Evolutionary conservation across 2,888 invertebrate species (phyloP).

Genomic region (Taphrorychus bicolor): DNA sequence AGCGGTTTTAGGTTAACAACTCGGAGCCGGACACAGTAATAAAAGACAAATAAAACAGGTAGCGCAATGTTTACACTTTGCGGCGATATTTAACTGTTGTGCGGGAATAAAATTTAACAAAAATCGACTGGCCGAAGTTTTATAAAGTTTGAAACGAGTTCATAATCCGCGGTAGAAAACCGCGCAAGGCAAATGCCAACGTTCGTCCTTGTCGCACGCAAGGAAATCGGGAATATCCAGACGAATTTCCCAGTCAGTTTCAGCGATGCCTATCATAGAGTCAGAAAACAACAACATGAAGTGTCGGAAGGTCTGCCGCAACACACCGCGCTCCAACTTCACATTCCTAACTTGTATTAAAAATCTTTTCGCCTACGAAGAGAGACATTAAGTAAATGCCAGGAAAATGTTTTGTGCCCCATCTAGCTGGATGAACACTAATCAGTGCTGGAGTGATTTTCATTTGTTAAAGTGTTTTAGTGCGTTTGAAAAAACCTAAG

Average conservation of each 20-base stretch:
- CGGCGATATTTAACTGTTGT: conserved; percentile 20
- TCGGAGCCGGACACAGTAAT: conserved; percentile 3
- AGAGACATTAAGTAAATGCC: conserved; percentile 3
- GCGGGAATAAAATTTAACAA: conserved; percentile 20
- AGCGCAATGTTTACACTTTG: conserved; percentile 9
- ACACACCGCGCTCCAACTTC: conserved; percentile 11
- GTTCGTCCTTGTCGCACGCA: conserved; percentile 16
- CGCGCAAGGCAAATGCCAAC: conserved; percentile 23
- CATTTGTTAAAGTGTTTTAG: conserved; percentile 22
- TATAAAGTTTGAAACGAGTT: conserved; percentile 37
- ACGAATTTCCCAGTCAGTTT: conserved; percentile 31
- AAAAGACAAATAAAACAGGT: conserved; percentile 11
- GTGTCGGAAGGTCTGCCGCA: conserved; percentile 7
- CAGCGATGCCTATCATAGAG: conserved; percentile 32
- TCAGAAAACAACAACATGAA: conserved; percentile 19
- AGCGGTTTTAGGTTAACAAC: conserved; percentile 9
- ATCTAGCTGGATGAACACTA: conserved; percentile 22
- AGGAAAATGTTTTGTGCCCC: conserved; percentile 16
- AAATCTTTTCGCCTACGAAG: conserved; percentile 1
- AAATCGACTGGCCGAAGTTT: conserved; percentile 29
- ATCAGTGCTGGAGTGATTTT: conserved; percentile 21
- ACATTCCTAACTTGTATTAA: conserved; percentile 14
- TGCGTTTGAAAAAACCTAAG: conserved; percentile 28
- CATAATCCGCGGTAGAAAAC: conserved; percentile 28
- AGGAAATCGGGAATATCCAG: conserved; percentile 9